Evolutionary conservation across 30 jellyfish, hydroid and myxozoan genomes (phyloP).

Genomic region (Cassiopea xamachana): DNA sequence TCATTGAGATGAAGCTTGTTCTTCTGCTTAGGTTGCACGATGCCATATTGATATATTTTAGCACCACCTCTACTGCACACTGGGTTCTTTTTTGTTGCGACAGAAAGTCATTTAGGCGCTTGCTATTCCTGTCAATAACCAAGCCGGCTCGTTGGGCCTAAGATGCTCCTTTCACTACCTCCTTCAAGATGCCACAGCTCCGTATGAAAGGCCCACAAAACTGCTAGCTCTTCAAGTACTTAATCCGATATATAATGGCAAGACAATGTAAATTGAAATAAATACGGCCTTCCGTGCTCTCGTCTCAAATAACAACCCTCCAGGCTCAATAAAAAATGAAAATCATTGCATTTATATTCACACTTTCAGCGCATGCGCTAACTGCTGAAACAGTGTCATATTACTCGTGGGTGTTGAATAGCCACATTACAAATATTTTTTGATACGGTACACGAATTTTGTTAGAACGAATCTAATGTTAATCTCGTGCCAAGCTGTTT

Average conservation of each 20-base stretch:
- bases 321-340: background rate
- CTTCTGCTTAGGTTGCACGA: conserved; percentile 85
- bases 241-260: background rate
- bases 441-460: background rate
- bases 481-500: too few species aligned
- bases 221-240: background rate
- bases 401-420: background rate
- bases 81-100: background rate
- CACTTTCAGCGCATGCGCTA: background rate
- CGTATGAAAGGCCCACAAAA: background rate
- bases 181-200: background rate
- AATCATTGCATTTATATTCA: background rate
- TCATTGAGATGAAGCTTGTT: conserved; percentile 95
- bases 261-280: background rate
- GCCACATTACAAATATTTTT: background rate
- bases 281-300: background rate
- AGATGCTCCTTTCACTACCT: background rate
- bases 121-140: background rate
- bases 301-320: background rate
- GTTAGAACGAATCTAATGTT: background rate
- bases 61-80: too few species aligned
- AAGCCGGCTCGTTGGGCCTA: background rate
- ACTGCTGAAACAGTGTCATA: background rate
- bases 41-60: conserved; percentile 26
- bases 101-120: background rate